A percentile compares a stretch with the other conserved stretches of the same genome.
phyloP scores from a whole-genome alignment of 2,888 invertebrate genomes.

The Caenorhabditis japonica region DNA sequence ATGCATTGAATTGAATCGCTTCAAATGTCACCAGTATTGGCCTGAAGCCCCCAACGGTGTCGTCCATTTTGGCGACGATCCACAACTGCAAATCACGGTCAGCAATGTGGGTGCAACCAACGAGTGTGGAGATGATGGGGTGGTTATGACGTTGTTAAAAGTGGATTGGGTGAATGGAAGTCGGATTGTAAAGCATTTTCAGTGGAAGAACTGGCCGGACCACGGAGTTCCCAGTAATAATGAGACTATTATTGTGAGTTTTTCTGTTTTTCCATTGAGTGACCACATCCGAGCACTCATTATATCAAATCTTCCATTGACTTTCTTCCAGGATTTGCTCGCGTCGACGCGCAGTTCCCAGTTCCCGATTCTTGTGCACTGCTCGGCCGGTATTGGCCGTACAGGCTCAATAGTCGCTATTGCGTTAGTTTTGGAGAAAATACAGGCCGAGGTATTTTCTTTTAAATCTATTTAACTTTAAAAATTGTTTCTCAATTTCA shows the following conservation, averaged over 20 bases:
- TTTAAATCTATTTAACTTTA: background rate
- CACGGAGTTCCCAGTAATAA: slow-evolving; percentile 52
- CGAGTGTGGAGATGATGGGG: slow-evolving; percentile 13
- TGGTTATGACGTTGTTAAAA: slow-evolving; percentile 38
- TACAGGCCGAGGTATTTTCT: slow-evolving; percentile 25
- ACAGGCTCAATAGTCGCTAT: slow-evolving; percentile 64
- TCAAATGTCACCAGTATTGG: slow-evolving; percentile 56
- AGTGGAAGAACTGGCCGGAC: slow-evolving; percentile 68
- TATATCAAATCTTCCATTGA: background rate
- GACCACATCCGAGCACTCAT: too few relatives aligned
- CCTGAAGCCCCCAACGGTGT: slow-evolving; percentile 16
- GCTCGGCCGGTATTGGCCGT: slow-evolving; percentile 68
- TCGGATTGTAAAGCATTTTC: slow-evolving; percentile 54
- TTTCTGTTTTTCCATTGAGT: too few relatives aligned
- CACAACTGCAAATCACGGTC: slow-evolving; percentile 16
- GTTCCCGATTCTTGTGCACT: slow-evolving; percentile 65
- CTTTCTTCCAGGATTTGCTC: slow-evolving; percentile 43
- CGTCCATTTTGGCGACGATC: slow-evolving; percentile 30
- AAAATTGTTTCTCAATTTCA: background rate
- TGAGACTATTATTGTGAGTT: slow-evolving; percentile 43
- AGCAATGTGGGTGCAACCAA: slow-evolving; percentile 28
- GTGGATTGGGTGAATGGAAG: slow-evolving; percentile 33
- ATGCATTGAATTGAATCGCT: slow-evolving; percentile 55
- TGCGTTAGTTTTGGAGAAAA: slow-evolving; percentile 56
- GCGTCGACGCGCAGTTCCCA: slow-evolving; percentile 53